phyloP scores from a whole-genome alignment of 2,888 invertebrate genomes.

The Apamea epomidion region DNA sequence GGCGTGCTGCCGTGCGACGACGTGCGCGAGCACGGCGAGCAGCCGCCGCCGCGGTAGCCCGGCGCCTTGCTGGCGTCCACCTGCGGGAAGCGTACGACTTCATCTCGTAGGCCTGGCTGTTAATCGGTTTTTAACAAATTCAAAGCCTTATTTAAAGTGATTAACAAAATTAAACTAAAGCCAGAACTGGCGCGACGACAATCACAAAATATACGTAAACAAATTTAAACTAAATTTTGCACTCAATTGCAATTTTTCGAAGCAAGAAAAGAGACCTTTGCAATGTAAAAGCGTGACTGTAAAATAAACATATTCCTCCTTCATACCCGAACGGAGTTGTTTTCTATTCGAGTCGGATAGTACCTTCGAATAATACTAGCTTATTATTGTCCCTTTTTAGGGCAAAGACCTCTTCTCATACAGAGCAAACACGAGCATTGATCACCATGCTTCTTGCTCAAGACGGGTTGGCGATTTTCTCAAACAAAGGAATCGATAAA shows the following conservation, averaged over 20 bases:
- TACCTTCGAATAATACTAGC: neutral
- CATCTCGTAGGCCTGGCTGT: no score
- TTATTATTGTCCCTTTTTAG: neutral
- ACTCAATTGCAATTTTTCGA: neutral
- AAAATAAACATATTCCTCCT: neutral
- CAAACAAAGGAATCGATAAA: neutral
- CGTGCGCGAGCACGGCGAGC: conserved; percentile 91
- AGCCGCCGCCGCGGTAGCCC: conserved; percentile 95
- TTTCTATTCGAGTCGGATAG: neutral
- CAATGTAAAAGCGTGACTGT: neutral
- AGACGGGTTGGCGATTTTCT: neutral
- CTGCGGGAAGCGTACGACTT: conserved; percentile 74
- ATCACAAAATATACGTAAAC: neutral
- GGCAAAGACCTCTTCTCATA: neutral
- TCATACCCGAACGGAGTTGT: neutral
- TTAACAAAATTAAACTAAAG: neutral
- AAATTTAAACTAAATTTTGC: neutral
- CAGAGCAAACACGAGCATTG: neutral
- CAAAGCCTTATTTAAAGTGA: neutral
- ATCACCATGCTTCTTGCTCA: neutral
- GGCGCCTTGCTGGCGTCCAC: conserved; percentile 97
- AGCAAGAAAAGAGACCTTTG: neutral
- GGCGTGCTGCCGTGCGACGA: conserved; percentile 88
- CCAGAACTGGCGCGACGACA: neutral
- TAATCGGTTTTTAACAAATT: neutral